Conservation (phyloP, 2,113 vertebrate species). For the Seriola quinqueradiata region DNA sequence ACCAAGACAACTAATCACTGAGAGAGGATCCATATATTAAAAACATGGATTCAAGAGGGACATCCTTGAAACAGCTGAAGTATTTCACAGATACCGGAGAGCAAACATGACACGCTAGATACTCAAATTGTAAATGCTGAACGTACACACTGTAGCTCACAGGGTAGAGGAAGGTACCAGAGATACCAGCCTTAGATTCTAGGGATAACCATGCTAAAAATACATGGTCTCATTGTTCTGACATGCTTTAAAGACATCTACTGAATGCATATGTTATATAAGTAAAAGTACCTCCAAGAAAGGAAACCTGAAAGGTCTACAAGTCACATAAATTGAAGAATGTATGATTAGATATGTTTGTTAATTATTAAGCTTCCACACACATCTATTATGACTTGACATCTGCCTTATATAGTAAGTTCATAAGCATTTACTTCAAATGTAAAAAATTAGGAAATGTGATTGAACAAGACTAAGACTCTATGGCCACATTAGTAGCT, state of each 20-base stretch:
- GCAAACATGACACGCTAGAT: neutral
- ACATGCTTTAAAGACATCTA: neutral
- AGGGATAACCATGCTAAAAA: neutral
- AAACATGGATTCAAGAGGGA: neutral
- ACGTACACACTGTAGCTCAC: neutral
- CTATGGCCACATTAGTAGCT: no score
- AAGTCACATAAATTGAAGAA: neutral
- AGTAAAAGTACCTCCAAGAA: neutral
- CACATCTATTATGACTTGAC: no score
- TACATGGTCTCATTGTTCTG: neutral
- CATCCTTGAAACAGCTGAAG: slow-evolving; percentile 14
- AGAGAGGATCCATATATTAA: neutral
- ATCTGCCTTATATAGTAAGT: no score
- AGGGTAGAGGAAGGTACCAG: neutral
- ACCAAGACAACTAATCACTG: slow-evolving; percentile 18
- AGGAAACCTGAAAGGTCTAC: neutral
- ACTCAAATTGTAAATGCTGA: neutral
- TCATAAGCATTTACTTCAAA: no score
- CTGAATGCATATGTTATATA: neutral
- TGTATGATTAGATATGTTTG: neutral
- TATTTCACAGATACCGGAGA: neutral
- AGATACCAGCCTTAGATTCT: neutral
- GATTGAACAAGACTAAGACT: no score
- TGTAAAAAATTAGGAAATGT: no score
- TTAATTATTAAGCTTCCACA: neutral